phyloP scores from a whole-genome alignment of 2,113 vertebrate genomes.

The Chitala chitala region DNA sequence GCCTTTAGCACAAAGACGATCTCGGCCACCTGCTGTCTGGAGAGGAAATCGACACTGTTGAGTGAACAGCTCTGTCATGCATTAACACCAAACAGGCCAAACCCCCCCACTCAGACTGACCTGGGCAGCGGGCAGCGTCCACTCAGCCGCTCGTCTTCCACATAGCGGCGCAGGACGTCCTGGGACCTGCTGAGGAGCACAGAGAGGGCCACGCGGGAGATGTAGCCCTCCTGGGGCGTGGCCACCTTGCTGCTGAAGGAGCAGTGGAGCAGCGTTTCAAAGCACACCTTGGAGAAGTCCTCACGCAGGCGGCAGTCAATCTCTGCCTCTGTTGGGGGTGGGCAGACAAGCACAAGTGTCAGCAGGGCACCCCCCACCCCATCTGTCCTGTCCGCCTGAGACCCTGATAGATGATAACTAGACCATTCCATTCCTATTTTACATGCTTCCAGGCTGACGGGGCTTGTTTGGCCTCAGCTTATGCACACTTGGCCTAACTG shows the following conservation, averaged over 20 bases:
- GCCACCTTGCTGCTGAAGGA: constrained; percentile 97
- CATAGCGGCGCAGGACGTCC: constrained; percentile 86
- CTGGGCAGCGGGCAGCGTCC: constrained; percentile 96
- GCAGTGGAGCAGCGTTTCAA: constrained; percentile 95
- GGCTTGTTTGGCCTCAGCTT: no score
- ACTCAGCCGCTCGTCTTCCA: constrained; percentile 91
- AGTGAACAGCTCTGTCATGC: neutral
- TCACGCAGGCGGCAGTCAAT: constrained; percentile 94
- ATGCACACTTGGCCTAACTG: no score
- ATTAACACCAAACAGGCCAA: neutral
- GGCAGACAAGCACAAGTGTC: neutral
- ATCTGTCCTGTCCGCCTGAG: no score
- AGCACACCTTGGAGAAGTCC: constrained; percentile 98
- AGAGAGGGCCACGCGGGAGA: constrained; percentile 94
- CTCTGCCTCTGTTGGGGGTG: constrained; percentile 80
- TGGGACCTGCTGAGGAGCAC: constrained; percentile 92
- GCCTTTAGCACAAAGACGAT: constrained; percentile 99
- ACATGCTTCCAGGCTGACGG: no score
- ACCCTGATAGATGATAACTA: no score
- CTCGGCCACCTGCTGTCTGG: constrained; percentile 96
- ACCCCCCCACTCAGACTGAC: constrained; percentile 47
- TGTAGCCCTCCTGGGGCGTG: constrained; percentile 95
- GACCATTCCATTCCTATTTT: no score
- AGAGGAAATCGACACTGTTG: constrained; percentile 33
- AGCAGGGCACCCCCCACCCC: no score